A percentile compares a stretch with the other conserved stretches of the same genome.
phyloP scores from a whole-genome alignment of 2,113 vertebrate genomes.

The Psephotus haematonotus region DNA sequence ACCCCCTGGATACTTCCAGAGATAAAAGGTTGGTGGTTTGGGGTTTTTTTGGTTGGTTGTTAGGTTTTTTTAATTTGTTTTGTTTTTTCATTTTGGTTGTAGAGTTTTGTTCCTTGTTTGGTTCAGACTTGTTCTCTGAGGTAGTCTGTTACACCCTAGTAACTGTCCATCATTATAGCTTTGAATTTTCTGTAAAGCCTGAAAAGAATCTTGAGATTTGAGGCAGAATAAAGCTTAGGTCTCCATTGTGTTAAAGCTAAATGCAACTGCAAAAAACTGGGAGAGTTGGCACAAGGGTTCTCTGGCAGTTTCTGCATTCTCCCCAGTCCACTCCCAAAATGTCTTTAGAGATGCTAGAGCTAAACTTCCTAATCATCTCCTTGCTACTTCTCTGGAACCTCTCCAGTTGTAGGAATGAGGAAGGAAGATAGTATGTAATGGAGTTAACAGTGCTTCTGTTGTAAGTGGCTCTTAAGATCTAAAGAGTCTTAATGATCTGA shows the following conservation, averaged over 20 bases:
- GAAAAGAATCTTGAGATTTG: not conserved
- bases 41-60: not conserved
- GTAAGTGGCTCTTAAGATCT: not conserved
- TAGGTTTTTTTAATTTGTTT: not conserved
- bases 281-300: not conserved
- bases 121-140: not conserved
- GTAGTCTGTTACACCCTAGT: not conserved
- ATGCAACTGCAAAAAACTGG: not conserved
- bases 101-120: not conserved
- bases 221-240: not conserved
- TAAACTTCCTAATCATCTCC: not conserved
- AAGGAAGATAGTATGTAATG: fast-evolving
- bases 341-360: not conserved
- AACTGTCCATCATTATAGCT: not conserved
- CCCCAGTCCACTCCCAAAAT: not conserved
- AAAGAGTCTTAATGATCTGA: not conserved
- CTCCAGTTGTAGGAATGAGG: not conserved
- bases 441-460: not conserved
- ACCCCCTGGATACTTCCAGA: not conserved
- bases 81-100: not conserved
- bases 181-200: not conserved
- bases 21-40: not conserved
- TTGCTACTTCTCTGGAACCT: not conserved
- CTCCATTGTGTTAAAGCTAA: not conserved
- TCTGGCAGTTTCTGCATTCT: not conserved